These are phyloP conservation scores for Esperia sulphurella DNA, from an alignment of 2,888 invertebrate species.

Conservation along the genomic window DNA sequence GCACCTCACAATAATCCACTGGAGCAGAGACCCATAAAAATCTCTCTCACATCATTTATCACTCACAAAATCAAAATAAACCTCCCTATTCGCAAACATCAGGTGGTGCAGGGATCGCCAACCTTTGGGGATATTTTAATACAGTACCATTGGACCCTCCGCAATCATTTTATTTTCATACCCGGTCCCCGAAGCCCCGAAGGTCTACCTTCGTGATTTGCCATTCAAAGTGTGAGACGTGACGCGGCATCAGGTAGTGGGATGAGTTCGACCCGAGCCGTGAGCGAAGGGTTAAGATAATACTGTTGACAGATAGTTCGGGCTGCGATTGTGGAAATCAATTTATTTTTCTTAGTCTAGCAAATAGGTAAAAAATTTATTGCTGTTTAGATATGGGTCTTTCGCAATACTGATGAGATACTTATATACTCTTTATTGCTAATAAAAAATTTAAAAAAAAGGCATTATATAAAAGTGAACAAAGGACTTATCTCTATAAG, in stretches of 20 bases:
- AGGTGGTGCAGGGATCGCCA: conserved; percentile 45
- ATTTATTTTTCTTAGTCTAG: no score
- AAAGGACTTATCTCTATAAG: no score
- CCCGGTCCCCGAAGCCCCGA: conserved; percentile 65
- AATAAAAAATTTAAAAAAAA: no score
- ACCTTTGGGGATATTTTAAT: conserved; percentile 73
- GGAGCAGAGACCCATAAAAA: conserved; percentile 11
- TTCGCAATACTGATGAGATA: no score
- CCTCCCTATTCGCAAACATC: conserved; percentile 58
- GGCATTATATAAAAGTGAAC: no score
- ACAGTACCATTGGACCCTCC: conserved; percentile 58
- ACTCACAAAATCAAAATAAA: conserved; percentile 56
- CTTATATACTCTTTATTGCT: no score
- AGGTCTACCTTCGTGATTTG: conserved; percentile 76
- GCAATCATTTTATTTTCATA: conserved; percentile 79
- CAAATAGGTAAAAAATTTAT: no score
- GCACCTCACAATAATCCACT: conserved; percentile 1
- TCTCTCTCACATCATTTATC: conserved; percentile 43
- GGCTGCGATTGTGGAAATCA: conserved; percentile 54
- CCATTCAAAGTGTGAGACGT: conserved; percentile 70
- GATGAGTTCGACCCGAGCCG: conserved; percentile 41
- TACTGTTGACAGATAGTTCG: conserved; percentile 63
- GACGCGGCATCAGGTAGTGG: conserved; percentile 60
- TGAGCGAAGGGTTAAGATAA: conserved; percentile 57
- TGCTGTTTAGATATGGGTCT: not conserved